Conservation (phyloP, 2,888 invertebrate genomes). For the Gasteruption jaculator region DNA sequence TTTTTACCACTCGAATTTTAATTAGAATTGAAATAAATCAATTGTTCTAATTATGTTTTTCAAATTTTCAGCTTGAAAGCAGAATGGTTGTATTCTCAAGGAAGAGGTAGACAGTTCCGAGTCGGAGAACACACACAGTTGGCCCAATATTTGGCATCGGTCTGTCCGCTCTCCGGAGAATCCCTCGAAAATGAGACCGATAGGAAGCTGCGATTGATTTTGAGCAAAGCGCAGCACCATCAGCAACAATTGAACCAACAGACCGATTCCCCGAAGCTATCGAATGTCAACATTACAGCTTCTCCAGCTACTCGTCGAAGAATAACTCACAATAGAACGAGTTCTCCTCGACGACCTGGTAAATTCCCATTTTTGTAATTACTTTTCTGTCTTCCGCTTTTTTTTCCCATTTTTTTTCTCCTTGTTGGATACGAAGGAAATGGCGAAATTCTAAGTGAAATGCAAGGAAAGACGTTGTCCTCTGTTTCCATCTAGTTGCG, state of each 20-base stretch:
- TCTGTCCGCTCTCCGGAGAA: constrained; percentile 81
- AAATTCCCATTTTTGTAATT: too few species aligned
- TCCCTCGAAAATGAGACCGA: constrained; percentile 81
- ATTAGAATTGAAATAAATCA: background rate
- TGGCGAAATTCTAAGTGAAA: constrained; percentile 7
- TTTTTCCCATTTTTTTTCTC: constrained; percentile 1
- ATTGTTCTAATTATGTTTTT: too few species aligned
- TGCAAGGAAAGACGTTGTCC: constrained; percentile 35
- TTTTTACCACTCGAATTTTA: too few species aligned
- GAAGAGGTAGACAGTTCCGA: constrained; percentile 82
- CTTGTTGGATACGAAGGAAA: background rate
- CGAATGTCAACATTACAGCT: constrained; percentile 46
- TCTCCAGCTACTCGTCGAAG: constrained; percentile 54
- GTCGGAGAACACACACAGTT: constrained; percentile 79
- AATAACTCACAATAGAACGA: constrained; percentile 49
- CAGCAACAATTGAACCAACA: constrained; percentile 79
- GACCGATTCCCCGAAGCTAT: constrained; percentile 44
- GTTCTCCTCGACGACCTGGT: constrained; percentile 53
- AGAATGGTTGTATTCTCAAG: constrained; percentile 94
- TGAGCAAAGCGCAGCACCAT: constrained; percentile 88
- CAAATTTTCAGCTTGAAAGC: constrained; percentile 82
- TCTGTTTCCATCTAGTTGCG: constrained; percentile 43
- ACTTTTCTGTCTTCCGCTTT: too few species aligned
- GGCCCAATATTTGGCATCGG: constrained; percentile 76
- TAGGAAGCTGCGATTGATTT: constrained; percentile 76